A percentile compares a stretch with the other conserved stretches of the same genome.
These are phyloP conservation scores for Cetoscarus ocellatus DNA, from an alignment of 2,797 vertebrate species.

Conservation along the genomic window DNA sequence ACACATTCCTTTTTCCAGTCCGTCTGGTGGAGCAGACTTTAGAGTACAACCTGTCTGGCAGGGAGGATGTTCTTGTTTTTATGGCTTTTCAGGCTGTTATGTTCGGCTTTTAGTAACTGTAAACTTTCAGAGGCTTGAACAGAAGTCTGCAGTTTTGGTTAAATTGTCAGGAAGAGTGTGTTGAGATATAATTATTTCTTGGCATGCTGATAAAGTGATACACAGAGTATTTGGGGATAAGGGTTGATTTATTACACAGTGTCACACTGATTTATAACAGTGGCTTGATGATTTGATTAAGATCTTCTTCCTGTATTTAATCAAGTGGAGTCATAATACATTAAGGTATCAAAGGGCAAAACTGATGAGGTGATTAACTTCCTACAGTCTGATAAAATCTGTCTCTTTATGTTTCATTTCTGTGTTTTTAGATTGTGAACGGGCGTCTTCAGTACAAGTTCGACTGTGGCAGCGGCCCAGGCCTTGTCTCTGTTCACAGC, in stretches of 20 bases:
- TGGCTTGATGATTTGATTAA: constrained; percentile 10
- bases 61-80: constrained; percentile 32
- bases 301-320: constrained; percentile 7
- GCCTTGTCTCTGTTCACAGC: constrained; percentile 96
- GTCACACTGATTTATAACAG: constrained; percentile 32
- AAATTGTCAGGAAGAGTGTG: not conserved
- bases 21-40: constrained; percentile 54
- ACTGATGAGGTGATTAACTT: constrained; percentile 14
- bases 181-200: constrained; percentile 23
- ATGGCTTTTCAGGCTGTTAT: constrained; percentile 17
- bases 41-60: constrained; percentile 36
- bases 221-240: constrained; percentile 4
- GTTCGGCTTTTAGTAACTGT: constrained; percentile 32
- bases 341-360: not conserved
- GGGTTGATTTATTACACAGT: constrained; percentile 12
- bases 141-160: constrained; percentile 6
- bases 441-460: constrained; percentile 97
- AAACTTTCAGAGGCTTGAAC: constrained; percentile 20
- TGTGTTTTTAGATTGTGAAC: constrained; percentile 88
- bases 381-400: not conserved
- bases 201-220: not conserved
- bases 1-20: constrained; percentile 73
- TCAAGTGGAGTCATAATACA: constrained; percentile 7
- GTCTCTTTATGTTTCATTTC: not conserved
- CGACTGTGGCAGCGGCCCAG: constrained; percentile 96